Conservation (phyloP, 1,140 invertebrate genomes). For the Drosophila sturtevanti region DNA sequence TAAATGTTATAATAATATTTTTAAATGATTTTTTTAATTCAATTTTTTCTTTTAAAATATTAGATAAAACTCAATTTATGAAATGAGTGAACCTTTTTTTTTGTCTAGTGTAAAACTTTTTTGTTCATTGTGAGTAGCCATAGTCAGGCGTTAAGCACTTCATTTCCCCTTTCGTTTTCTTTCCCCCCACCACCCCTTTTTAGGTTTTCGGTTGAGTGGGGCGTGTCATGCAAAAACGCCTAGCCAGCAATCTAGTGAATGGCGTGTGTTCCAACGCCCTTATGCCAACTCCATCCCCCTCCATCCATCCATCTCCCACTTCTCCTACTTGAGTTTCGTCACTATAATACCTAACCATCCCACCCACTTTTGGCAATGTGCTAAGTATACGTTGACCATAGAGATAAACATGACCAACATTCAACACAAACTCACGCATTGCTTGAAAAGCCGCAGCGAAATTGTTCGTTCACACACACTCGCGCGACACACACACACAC, state of each 20-base stretch:
- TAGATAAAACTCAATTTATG: too few relatives aligned
- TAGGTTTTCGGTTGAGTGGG: slow-evolving; percentile 19
- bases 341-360: background rate
- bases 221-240: slow-evolving; percentile 71
- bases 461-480: background rate
- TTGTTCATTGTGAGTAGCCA: slow-evolving; percentile 30
- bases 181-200: background rate
- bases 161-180: slow-evolving; percentile 47
- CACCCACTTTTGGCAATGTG: slow-evolving; percentile 27
- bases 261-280: slow-evolving; percentile 27
- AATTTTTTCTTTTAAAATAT: too few relatives aligned
- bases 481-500: background rate
- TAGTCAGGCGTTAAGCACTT: slow-evolving; percentile 64
- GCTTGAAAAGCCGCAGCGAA: slow-evolving; percentile 20
- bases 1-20: too few relatives aligned
- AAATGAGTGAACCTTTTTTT: too few relatives aligned
- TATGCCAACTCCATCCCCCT: background rate
- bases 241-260: slow-evolving; percentile 65
- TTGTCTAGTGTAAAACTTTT: background rate
- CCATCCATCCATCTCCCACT: background rate
- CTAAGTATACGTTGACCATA: slow-evolving; percentile 68
- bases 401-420: slow-evolving; percentile 69
- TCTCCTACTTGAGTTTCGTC: background rate
- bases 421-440: slow-evolving; percentile 32
- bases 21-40: too few relatives aligned